These are phyloP conservation scores for Mormyrops attenuatus DNA, from an alignment of 2,797 vertebrate species.

Conservation along the genomic window DNA sequence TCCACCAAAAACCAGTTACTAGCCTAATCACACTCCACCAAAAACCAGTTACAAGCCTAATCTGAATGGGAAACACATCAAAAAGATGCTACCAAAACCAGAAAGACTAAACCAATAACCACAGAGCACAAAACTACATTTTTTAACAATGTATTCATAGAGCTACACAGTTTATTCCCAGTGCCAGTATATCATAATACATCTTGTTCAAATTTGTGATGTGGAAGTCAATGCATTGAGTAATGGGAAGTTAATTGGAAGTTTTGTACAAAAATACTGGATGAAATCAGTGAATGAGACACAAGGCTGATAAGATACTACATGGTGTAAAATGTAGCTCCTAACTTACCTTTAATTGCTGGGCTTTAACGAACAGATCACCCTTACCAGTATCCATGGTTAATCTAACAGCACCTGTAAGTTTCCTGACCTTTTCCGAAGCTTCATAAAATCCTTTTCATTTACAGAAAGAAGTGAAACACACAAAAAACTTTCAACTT, in stretches of 20 bases:
- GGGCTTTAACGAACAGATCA: slow-evolving; percentile 7
- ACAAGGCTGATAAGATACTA: not conserved
- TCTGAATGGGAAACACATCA: not conserved
- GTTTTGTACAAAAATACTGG: not conserved
- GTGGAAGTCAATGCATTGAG: not conserved
- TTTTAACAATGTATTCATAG: not conserved
- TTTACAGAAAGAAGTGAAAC: slow-evolving; percentile 15
- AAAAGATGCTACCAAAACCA: not conserved
- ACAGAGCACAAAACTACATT: not conserved
- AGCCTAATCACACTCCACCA: not conserved
- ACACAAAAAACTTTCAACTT: not conserved
- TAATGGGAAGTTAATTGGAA: not conserved
- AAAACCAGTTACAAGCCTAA: not conserved
- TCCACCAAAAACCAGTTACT: not conserved
- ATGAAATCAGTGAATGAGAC: not conserved
- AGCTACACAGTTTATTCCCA: not conserved
- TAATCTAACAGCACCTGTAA: not conserved
- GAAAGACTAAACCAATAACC: not conserved
- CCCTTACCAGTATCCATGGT: slow-evolving; percentile 13
- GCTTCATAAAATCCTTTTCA: not conserved
- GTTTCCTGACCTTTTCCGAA: not conserved
- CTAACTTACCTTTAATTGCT: slow-evolving; percentile 23
- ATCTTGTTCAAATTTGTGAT: not conserved
- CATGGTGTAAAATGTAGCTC: not conserved
- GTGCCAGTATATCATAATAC: not conserved